Evolutionary conservation across 2,888 invertebrate species (phyloP), one percentile per base, ranked within the genome.

Genomic region (Amphipoea lucens): DNA sequence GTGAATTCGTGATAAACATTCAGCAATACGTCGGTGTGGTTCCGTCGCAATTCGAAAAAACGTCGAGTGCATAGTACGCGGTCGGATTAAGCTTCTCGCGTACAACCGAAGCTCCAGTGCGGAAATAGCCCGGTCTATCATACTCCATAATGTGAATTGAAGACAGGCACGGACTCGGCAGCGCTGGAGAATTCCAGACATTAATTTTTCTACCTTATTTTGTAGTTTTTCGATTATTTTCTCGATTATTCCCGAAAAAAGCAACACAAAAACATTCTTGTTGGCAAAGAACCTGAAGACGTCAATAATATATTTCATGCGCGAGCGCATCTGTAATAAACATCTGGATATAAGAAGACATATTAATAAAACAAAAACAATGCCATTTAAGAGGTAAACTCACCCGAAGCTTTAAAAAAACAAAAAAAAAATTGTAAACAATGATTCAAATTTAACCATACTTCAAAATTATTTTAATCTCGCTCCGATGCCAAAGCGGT

Each of bases 81-180:
- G 63, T 70, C 79, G 67, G 76, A 57, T 79, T 76, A 79, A 86
- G 81, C 87, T 79, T 72, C 84, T 82, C 83, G 68, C 86, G 78
- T 79, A 84, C 86, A 79, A 85, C 68, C 87, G 89, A 88, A 88
- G 85, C 87, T 90, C 86, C 89, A 87, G 90, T 81, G 88, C 94
- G 90, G 92, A 96, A 96, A 95, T 95, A 96, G 94, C 92, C 57
- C 91, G 83, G 91, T 94, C 94, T 95, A 96, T 96, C 95, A 95
- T 95, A 94, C 94, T 93, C 95, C 95, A 95, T 94, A 94, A 92
- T 93, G 94, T 90, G 90, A 90, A 92, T 90, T 84, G 88, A 54
- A 60, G 17, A 89, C 96, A 95, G 96, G 92, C 92, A 86, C 95
- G 96, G 86, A 96, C 88, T 95, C 86, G 82, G 87, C 72, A 20